These are phyloP conservation scores for Chrysomallon squamiferum DNA, from an alignment of 1,140 invertebrate genomes.

Conservation along the genomic window DNA sequence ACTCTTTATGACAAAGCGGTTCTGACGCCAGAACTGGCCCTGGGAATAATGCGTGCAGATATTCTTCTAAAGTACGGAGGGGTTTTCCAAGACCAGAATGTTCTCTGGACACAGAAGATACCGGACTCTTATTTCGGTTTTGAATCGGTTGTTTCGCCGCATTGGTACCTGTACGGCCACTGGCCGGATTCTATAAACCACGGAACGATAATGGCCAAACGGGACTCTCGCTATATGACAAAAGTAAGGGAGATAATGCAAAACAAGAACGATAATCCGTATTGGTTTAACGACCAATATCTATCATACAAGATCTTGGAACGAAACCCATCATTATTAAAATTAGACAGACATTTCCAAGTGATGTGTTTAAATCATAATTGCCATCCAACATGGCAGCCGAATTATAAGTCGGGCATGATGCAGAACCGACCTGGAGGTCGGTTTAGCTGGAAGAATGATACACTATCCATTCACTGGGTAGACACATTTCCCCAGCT, in stretches of 20 bases:
- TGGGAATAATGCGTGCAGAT: constrained; percentile 20
- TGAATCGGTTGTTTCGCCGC: constrained; percentile 26
- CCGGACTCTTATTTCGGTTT: constrained; percentile 25
- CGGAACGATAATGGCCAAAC: constrained; percentile 27
- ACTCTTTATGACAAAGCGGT: constrained; percentile 15
- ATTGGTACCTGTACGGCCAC: constrained; percentile 26
- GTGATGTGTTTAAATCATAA: constrained; percentile 31
- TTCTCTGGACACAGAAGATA: constrained; percentile 22
- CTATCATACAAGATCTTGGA: constrained; percentile 27
- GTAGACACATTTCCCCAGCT: constrained; percentile 27
- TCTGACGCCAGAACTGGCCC: constrained; percentile 21
- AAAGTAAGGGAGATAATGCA: constrained; percentile 18
- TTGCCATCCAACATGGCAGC: constrained; percentile 33
- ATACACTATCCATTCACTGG: constrained; percentile 27
- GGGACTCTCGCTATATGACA: constrained; percentile 26
- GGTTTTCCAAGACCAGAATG: constrained; percentile 25
- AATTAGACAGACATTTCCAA: constrained; percentile 26
- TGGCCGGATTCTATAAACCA: constrained; percentile 37
- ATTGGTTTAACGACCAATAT: constrained; percentile 34
- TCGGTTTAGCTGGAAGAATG: constrained; percentile 25
- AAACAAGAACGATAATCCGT: constrained; percentile 14
- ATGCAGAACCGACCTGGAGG: constrained; percentile 20
- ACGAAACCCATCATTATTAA: constrained; percentile 11
- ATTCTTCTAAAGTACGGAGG: constrained; percentile 36
- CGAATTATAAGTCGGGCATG: constrained; percentile 18